Evolutionary conservation across 2,797 vertebrate species (phyloP), one percentile per base, ranked within the genome.

Genomic region (Mormyrus proboscirostris): DNA sequence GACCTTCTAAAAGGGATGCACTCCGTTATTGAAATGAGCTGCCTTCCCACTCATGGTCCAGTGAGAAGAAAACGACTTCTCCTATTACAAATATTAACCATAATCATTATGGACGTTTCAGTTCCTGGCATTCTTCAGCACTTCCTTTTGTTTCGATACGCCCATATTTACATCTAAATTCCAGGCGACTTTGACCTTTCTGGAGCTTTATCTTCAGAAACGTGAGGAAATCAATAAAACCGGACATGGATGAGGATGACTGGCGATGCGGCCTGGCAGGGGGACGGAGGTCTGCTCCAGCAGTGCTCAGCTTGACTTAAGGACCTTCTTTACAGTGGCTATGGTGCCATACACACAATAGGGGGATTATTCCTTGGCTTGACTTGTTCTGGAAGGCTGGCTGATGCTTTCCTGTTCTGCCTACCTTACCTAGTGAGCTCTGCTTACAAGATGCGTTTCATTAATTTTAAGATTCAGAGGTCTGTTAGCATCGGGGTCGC

Each of bases 341-440:
- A 25, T 57, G 10, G 29, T 59, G 3, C 59, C 87, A 88, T 88
- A 88, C 38, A 59, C 49, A 89, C 88, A 90, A 29, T 16, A 62
- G 86, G 76, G 89, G 4, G 86, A 90, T 89, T 73, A 82, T 89
- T 85, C 65, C 88, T 51, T 14, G 89, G 79, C 33, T 41, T 22
- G 44, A 59, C 49, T 65, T 3, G 19, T 55, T 73, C 44, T 16
- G 89, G 89, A 88, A 33, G 22, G 55, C 89, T 47, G 55, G 69
- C 55, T n/a, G 25, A 53, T 49, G 38, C 59, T 33, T 38, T 38
- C 2, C 9, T 41, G 85, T 86, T 57, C 51, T 57, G 53, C 25
- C n/a, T 29, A 57, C 49, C 47, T 86, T 87, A 88, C 50, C n/a
- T 38, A 41, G 82, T 62, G 84, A 55, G 69, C 29, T 29, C n/a